Percentiles rank a stretch among this genome's conserved stretches.
phyloP scores from a whole-genome alignment of 1,140 invertebrate species.

The Drosophila bipectinata region DNA sequence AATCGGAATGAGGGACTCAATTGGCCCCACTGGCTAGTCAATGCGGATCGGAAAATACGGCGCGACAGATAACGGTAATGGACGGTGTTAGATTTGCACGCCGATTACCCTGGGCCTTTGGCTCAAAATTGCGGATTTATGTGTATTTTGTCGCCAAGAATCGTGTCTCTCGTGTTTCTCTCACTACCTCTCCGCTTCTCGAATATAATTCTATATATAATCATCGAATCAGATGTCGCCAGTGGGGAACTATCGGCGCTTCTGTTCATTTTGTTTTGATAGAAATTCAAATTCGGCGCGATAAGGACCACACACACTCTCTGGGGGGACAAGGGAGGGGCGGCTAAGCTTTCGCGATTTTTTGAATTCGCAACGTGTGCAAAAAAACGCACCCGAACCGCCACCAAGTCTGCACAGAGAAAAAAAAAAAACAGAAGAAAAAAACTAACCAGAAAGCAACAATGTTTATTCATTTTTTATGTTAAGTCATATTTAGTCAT shows the following conservation, averaged over 20 bases:
- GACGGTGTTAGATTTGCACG: constrained; percentile 28
- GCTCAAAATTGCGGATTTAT: neutral
- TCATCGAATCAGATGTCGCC: constrained; percentile 27
- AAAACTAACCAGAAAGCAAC: neutral
- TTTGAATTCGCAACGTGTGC: constrained; percentile 58
- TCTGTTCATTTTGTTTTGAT: constrained; percentile 50
- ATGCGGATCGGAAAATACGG: constrained; percentile 7
- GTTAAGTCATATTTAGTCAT: neutral
- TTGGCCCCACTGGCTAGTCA: constrained; percentile 18
- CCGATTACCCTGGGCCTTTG: constrained; percentile 4
- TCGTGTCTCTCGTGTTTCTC: neutral
- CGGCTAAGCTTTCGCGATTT: neutral
- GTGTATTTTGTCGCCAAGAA: constrained; percentile 19
- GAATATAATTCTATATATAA: constrained; percentile 11
- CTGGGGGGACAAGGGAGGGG: neutral
- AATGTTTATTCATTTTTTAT: neutral
- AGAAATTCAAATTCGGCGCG: constrained; percentile 44
- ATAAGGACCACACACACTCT: constrained; percentile 65
- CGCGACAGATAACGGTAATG: constrained; percentile 46
- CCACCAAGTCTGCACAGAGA: constrained; percentile 24
- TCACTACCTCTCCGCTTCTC: neutral
- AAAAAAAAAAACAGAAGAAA: neutral
- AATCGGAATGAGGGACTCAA: constrained; percentile 6
- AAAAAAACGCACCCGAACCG: constrained; percentile 47
- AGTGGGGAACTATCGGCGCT: constrained; percentile 34